Conservation (phyloP, 2,888 invertebrate species). For the Kuschelorhynchus macadamiae region DNA sequence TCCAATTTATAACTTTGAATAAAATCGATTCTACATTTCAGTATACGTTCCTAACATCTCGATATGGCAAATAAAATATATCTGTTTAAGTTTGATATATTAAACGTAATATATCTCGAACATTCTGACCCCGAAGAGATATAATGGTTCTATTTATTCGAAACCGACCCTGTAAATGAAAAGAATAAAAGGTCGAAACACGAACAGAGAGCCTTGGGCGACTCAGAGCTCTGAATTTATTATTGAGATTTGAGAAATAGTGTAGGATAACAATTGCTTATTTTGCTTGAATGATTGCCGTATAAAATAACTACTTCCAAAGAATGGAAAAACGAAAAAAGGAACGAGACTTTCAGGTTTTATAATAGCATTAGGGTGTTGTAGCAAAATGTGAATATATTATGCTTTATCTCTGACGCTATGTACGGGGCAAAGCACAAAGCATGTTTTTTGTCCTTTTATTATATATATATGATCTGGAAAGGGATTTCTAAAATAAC, state of each 20-base stretch:
- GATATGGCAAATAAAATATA: no score
- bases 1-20: no score
- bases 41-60: no score
- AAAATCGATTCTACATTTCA: no score
- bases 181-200: conserved; percentile 53
- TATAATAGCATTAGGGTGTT: conserved; percentile 39
- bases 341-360: conserved; percentile 42
- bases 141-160: conserved; percentile 13
- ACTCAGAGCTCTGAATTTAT: conserved; percentile 50
- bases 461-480: not conserved
- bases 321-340: conserved; percentile 43
- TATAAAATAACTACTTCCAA: conserved; percentile 48
- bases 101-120: no score
- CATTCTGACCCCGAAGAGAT: no score
- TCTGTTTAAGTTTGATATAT: no score
- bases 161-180: conserved; percentile 27
- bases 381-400: conserved; percentile 33
- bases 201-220: conserved; percentile 48
- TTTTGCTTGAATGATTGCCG: conserved; percentile 50
- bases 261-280: conserved; percentile 51
- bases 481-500: conserved; percentile 9
- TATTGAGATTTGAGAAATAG: conserved; percentile 50
- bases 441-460: conserved; percentile 7
- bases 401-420: conserved; percentile 35
- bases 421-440: conserved; percentile 4